Base-by-base conservation (phyloP, 2,888 invertebrate genomes). In the Cheilosia scutellata region DNA sequence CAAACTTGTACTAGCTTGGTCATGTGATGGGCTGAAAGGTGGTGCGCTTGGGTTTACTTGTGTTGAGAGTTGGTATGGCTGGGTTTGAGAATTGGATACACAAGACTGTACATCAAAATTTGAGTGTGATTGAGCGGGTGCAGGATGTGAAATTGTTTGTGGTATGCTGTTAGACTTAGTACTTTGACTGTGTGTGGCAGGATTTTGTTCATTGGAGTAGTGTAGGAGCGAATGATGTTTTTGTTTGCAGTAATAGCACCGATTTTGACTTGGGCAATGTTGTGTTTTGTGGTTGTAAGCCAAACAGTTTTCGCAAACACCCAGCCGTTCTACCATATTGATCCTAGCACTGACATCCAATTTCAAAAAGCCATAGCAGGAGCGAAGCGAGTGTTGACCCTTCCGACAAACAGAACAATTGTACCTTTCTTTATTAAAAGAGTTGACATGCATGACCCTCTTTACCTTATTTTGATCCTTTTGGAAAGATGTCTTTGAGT, bases 211-310 rank as follows among this genome's bases (percentile, higher is more conserved):
- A 25, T 42, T 60, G 6, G 33, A 1, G 16, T 37, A 27, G 11
- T 66, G 66, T 1, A 66, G 11, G 20, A 66, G 66, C 5, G 49
- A 49, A 33, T 65, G 65, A 65, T 65, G 65, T 51, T 65, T 65
- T 25, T 65, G 49, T 25, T 65, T 25, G 51, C 65, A 65, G 6
- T 51, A 37, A 25, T 29, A 65, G 51, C 65, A 65, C 25, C 65
- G 49, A 13, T 65, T 65, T 6, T 65, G 47, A 51, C 65, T 49
- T 1, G 65, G 51, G 13, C 49, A 65, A 9, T 65, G 51, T 20
- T 33, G 49, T 6, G 37, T 51, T 2, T 65, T 53, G 7, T 65
- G 65, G n/a, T 27, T 68, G 5, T 44, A 53, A 16, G 42, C 66
- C 27, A 53, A 55, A 31, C 55, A 42, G 6, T 55, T 66, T 42